These are phyloP conservation scores for Eretmodus cyanostictus DNA, from an alignment of 2,113 vertebrate species.

Conservation along the genomic window DNA sequence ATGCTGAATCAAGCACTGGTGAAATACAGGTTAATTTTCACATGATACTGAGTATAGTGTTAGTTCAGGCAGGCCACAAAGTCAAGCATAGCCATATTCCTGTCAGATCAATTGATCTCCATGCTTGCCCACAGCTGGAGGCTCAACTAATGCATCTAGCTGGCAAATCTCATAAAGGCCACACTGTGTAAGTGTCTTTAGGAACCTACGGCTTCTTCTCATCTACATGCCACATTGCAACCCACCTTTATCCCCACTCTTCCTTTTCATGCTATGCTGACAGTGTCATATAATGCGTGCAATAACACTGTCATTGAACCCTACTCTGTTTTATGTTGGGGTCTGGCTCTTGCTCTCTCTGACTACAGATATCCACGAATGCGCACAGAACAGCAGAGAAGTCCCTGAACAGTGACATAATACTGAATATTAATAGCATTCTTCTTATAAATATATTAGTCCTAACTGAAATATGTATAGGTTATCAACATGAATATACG, in stretches of 20 bases:
- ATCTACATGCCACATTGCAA: neutral
- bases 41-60: neutral
- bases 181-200: neutral
- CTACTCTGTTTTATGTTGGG: neutral
- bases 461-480: neutral
- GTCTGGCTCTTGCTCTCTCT: neutral
- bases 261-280: neutral
- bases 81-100: neutral
- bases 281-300: rapidly evolving
- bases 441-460: neutral
- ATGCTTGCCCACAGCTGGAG: neutral
- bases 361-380: neutral
- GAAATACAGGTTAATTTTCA: neutral
- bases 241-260: neutral
- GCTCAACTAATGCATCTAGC: neutral
- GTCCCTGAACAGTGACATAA: neutral
- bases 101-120: neutral
- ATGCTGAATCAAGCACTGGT: neutral
- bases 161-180: neutral
- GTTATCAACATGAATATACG: neutral
- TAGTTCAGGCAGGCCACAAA: neutral
- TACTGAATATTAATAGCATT: neutral
- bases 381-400: neutral
- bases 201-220: neutral
- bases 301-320: neutral